Conservation (phyloP, 2,888 invertebrate species). For the Sycophila texana region DNA sequence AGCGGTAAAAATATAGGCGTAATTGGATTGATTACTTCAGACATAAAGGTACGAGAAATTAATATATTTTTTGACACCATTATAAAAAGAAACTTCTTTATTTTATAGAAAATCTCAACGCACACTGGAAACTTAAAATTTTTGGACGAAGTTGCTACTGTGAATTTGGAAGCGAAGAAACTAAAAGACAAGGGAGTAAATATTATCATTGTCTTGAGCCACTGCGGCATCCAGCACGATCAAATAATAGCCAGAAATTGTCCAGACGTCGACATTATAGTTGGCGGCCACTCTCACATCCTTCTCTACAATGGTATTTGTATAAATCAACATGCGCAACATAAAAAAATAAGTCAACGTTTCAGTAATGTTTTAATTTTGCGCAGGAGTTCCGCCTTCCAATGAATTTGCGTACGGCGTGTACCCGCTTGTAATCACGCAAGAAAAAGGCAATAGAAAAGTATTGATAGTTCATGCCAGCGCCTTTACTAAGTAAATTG, state of each 20-base stretch:
- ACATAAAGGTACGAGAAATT: slow-evolving; percentile 78
- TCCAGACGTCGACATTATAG: slow-evolving; percentile 85
- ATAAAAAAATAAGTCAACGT: not conserved
- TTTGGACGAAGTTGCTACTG: slow-evolving; percentile 82
- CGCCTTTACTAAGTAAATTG: slow-evolving; percentile 79
- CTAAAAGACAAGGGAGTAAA: slow-evolving; percentile 81
- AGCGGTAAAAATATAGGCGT: slow-evolving; percentile 84
- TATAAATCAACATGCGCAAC: not conserved
- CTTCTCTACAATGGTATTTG: slow-evolving; percentile 76
- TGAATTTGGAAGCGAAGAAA: slow-evolving; percentile 82
- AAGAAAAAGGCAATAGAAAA: slow-evolving; percentile 77
- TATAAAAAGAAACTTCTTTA: not conserved
- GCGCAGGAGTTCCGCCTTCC: slow-evolving; percentile 65
- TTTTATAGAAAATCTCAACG: slow-evolving; percentile 44
- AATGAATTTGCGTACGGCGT: slow-evolving; percentile 76
- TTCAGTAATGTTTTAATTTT: not conserved
- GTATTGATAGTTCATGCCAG: slow-evolving; percentile 85
- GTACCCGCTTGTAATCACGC: slow-evolving; percentile 84
- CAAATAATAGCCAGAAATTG: slow-evolving; percentile 81
- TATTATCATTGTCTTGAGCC: slow-evolving; percentile 89
- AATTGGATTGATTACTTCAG: slow-evolving; percentile 86
- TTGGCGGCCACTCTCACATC: slow-evolving; percentile 91
- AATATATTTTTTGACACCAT: not conserved
- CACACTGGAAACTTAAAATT: slow-evolving; percentile 81
- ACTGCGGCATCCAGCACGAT: slow-evolving; percentile 85